Evolutionary conservation across 2,888 invertebrate genomes (phyloP).

Genomic region (Amblyjoppa proteus): DNA sequence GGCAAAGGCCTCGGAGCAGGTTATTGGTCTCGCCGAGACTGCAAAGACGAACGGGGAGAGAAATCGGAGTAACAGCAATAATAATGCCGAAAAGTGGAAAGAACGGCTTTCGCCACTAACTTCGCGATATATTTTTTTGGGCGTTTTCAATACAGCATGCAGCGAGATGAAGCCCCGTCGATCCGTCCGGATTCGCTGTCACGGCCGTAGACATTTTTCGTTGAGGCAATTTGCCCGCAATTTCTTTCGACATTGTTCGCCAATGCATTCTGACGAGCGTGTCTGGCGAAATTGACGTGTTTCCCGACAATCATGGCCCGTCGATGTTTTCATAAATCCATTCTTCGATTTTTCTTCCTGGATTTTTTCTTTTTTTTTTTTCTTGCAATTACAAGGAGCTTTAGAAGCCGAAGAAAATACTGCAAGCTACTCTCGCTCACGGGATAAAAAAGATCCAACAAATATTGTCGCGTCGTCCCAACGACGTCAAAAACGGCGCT

Average conservation of each 20-base stretch:
- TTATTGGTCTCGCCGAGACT: conserved; percentile 52
- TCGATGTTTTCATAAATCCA: background rate
- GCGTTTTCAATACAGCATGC: background rate
- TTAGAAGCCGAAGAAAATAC: background rate
- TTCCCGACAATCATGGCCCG: background rate
- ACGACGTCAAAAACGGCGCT: background rate
- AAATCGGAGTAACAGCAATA: conserved; percentile 54
- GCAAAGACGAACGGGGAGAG: conserved; percentile 31
- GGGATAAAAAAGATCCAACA: background rate
- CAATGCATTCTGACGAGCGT: background rate
- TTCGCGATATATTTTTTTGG: background rate
- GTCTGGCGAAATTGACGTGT: background rate
- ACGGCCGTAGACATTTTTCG: background rate
- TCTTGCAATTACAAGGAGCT: background rate
- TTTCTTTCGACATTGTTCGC: background rate
- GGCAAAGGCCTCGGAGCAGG: conserved; percentile 27
- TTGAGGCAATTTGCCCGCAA: background rate
- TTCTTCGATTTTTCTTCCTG: background rate
- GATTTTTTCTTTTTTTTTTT: background rate
- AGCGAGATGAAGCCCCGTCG: background rate
- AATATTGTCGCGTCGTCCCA: background rate
- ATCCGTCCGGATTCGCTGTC: conserved; percentile 6
- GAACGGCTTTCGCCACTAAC: background rate
- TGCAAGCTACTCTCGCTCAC: background rate
- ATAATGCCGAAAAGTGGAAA: conserved; percentile 29